phyloP scores from a whole-genome alignment of 2,888 invertebrate species.

The Trichogramma evanescens region DNA sequence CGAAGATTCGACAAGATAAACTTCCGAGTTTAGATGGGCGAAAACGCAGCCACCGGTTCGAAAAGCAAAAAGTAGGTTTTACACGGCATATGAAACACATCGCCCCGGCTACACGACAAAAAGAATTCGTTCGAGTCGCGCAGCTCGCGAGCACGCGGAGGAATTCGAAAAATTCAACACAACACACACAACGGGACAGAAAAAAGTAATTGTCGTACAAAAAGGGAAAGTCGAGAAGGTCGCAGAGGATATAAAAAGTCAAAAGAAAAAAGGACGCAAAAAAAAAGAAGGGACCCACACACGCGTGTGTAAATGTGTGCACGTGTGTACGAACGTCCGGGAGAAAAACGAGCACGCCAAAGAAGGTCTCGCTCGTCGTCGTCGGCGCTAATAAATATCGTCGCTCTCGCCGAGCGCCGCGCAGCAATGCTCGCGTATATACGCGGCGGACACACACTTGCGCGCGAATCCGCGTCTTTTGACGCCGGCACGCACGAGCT shows the following conservation, averaged over 20 bases:
- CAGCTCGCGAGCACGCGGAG: too few relatives aligned
- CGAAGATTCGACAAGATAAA: too few relatives aligned
- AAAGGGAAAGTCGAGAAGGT: not conserved
- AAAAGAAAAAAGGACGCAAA: not conserved
- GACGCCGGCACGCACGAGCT: not conserved
- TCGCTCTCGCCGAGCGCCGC: constrained; percentile 20
- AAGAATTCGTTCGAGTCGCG: too few relatives aligned
- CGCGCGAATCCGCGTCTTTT: constrained; percentile 16
- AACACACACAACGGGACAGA: too few relatives aligned
- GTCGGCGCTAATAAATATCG: constrained; percentile 28
- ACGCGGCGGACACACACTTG: not conserved
- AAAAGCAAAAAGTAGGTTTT: too few relatives aligned
- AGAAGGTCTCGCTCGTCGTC: not conserved
- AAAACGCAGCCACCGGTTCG: too few relatives aligned
- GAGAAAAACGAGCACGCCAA: not conserved
- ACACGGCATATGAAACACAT: too few relatives aligned
- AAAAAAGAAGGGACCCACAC: not conserved
- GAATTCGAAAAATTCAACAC: too few relatives aligned
- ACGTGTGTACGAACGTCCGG: not conserved
- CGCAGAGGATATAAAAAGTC: not conserved
- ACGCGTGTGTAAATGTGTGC: not conserved
- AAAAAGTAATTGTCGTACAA: not conserved
- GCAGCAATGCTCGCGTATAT: constrained; percentile 16
- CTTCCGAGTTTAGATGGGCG: too few relatives aligned
- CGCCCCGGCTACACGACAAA: too few relatives aligned